A percentile compares a stretch with the other conserved stretches of the same genome.
Conservation (phyloP, 2,888 invertebrate genomes). For the Phengaris alcon region DNA sequence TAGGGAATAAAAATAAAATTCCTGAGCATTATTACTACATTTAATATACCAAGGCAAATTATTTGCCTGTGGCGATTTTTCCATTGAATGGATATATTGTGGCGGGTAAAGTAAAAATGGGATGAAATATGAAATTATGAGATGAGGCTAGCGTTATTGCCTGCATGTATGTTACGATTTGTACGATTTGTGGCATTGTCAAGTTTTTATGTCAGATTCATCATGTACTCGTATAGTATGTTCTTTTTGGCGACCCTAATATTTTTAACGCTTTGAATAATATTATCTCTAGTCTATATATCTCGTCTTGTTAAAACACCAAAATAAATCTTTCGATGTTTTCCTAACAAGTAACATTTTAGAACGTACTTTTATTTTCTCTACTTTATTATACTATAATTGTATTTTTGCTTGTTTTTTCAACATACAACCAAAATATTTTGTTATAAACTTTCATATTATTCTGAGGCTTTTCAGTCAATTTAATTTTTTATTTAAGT, state of each 20-base stretch:
- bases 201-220: not conserved
- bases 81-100: slow-evolving; percentile 5
- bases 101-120: slow-evolving; percentile 1
- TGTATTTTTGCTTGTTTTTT: no score
- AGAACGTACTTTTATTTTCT: no score
- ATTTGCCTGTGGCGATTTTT: slow-evolving; percentile 19
- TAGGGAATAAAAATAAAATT: not conserved
- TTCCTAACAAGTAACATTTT: no score
- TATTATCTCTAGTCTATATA: no score
- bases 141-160: not conserved
- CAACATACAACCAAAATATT: no score
- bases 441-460: not conserved
- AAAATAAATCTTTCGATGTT: no score
- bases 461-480: not conserved
- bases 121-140: slow-evolving; percentile 5
- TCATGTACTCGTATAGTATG: not conserved
- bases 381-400: no score
- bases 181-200: not conserved
- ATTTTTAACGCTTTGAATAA: no score
- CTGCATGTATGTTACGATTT: slow-evolving; percentile 6
- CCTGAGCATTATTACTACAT: slow-evolving; percentile 24
- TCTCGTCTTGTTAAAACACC: no score
- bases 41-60: slow-evolving; percentile 16
- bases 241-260: no score
- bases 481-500: not conserved